Conservation (phyloP, 2,113 vertebrate genomes). For the Tragelaphus scriptus region DNA sequence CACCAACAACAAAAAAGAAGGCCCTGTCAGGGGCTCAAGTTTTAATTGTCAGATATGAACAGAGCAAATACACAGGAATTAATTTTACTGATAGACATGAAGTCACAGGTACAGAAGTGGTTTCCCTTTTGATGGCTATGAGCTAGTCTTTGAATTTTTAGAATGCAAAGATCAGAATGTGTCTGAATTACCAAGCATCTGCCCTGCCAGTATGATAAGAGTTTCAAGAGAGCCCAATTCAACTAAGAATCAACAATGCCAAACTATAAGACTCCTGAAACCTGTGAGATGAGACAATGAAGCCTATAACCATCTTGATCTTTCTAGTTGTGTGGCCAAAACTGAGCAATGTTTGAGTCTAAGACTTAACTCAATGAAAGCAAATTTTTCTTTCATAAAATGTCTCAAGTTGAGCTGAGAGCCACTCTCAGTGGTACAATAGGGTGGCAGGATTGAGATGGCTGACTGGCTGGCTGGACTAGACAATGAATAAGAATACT, state of each 20-base stretch:
- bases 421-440: neutral
- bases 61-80: neutral
- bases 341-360: neutral
- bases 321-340: neutral
- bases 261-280: neutral
- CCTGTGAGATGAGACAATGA: neutral
- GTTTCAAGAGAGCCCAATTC: neutral
- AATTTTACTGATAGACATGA: constrained; percentile 12
- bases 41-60: neutral
- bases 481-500: neutral
- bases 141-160: neutral
- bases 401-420: neutral
- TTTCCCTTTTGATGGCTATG: neutral
- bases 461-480: neutral
- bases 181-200: neutral
- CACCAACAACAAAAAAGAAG: neutral
- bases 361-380: neutral
- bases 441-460: neutral
- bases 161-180: neutral
- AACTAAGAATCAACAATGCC: neutral
- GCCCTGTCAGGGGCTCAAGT: neutral
- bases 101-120: neutral
- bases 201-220: neutral
- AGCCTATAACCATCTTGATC: neutral
- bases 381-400: neutral